Evolutionary conservation across 2,888 invertebrate species (phyloP).

Genomic region (Eucera pruinosa): DNA sequence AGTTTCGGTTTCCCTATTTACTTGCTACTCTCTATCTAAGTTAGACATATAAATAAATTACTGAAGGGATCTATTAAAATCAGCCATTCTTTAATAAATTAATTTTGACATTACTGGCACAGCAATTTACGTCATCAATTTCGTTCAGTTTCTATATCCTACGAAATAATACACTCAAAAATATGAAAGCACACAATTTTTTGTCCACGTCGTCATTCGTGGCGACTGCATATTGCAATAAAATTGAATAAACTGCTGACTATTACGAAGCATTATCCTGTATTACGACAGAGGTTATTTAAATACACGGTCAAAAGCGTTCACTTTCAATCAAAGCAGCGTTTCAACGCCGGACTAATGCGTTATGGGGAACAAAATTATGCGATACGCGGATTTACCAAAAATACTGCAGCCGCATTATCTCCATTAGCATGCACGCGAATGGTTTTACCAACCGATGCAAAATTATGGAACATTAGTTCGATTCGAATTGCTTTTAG

Average conservation of each 20-base stretch:
- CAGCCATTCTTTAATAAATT: too few relatives aligned
- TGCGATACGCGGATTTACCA: neutral
- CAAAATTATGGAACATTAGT: slow-evolving; percentile 55
- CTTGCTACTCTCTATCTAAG: neutral
- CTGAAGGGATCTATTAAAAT: neutral
- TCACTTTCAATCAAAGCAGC: slow-evolving; percentile 20
- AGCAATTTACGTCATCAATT: too few relatives aligned
- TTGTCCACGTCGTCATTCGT: neutral
- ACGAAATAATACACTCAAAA: too few relatives aligned
- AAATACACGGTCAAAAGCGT: slow-evolving; percentile 26
- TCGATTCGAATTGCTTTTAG: slow-evolving; percentile 45
- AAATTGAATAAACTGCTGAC: slow-evolving; percentile 1
- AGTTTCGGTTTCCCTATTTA: neutral
- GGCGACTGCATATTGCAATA: neutral
- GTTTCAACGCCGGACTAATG: slow-evolving; percentile 20
- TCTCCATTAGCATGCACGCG: slow-evolving; percentile 8
- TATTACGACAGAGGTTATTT: slow-evolving; percentile 24
- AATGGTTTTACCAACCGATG: slow-evolving; percentile 45
- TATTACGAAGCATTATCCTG: slow-evolving; percentile 11
- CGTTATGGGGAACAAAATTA: slow-evolving; percentile 45
- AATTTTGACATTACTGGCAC: too few relatives aligned
- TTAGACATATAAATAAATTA: neutral
- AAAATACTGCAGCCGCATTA: slow-evolving; percentile 29
- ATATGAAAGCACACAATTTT: neutral
- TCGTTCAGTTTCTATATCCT: too few relatives aligned